A percentile compares a stretch with the other conserved stretches of the same genome.
phyloP scores from a whole-genome alignment of 2,113 vertebrate genomes.

The Pantherophis guttatus region DNA sequence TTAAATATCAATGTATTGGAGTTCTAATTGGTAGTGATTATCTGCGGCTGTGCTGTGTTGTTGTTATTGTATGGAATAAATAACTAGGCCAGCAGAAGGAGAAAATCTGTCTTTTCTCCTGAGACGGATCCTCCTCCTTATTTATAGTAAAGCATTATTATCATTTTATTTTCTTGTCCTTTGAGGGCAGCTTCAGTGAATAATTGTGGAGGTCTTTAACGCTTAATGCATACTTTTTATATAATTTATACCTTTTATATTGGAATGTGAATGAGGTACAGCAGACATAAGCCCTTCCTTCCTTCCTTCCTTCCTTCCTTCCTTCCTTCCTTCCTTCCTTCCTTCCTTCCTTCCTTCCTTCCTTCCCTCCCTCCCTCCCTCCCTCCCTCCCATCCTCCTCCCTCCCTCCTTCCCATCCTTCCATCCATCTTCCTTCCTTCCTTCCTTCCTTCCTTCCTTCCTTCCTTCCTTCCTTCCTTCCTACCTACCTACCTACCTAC shows the following conservation, averaged over 20 bases:
- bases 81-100: constrained; percentile 5
- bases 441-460: too few species aligned
- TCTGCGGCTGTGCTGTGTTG: constrained; percentile 7
- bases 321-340: background rate
- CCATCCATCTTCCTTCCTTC: constrained; percentile 38
- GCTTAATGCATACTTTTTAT: constrained; percentile 29
- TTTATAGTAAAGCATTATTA: constrained; percentile 62
- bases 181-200: constrained; percentile 65
- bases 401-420: constrained; percentile 31
- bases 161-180: constrained; percentile 67
- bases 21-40: constrained; percentile 24
- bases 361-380: background rate
- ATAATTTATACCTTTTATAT: constrained; percentile 69
- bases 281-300: constrained; percentile 7
- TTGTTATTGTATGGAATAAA: constrained; percentile 7
- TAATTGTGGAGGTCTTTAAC: constrained; percentile 60
- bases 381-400: background rate
- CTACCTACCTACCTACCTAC: too few species aligned
- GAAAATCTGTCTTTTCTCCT: constrained; percentile 38
- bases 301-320: constrained; percentile 39
- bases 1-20: constrained; percentile 39
- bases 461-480: background rate
- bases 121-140: constrained; percentile 45
- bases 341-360: background rate
- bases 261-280: constrained; percentile 42